A percentile compares a stretch with the other conserved stretches of the same genome.
Conservation (phyloP, 2,797 vertebrate species). For the Enteromius treurensis region DNA sequence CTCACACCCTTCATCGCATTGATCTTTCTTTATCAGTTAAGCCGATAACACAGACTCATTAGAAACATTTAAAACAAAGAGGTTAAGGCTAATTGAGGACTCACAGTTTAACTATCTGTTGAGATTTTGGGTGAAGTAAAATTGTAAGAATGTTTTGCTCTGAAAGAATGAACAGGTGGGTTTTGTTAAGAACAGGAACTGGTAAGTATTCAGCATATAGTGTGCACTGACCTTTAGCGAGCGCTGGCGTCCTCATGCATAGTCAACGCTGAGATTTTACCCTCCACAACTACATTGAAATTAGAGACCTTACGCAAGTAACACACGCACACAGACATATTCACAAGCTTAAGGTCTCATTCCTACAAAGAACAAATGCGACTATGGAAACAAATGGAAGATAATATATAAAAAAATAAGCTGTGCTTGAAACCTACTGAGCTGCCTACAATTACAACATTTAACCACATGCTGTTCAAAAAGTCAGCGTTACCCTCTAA, state of each 20-base stretch:
- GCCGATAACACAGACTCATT: conserved; percentile 43
- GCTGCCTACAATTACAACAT: neutral
- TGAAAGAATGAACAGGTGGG: neutral
- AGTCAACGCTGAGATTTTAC: neutral
- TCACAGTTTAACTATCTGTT: neutral
- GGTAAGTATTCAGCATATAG: conserved; percentile 5
- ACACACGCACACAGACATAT: neutral
- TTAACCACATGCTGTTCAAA: neutral
- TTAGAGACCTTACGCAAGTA: neutral
- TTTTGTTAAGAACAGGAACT: neutral
- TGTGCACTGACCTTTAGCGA: conserved; percentile 27
- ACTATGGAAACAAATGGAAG: neutral
- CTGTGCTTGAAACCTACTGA: neutral
- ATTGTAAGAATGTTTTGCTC: neutral
- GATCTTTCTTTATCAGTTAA: conserved; percentile 43
- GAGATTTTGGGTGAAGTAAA: neutral
- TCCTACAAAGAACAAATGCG: neutral
- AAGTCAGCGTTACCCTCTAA: neutral
- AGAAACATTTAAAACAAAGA: conserved; percentile 23
- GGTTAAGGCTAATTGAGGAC: conserved; percentile 39
- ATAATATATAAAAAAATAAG: neutral
- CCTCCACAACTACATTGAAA: neutral
- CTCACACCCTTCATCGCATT: conserved; percentile 18
- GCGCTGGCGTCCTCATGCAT: neutral
- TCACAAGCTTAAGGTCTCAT: neutral